Evolutionary conservation across 35 echinoderm and acorn worm genomes (phyloP), one percentile per base, ranked within the genome.

Genomic region (Strongylocentrotus purpuratus): DNA sequence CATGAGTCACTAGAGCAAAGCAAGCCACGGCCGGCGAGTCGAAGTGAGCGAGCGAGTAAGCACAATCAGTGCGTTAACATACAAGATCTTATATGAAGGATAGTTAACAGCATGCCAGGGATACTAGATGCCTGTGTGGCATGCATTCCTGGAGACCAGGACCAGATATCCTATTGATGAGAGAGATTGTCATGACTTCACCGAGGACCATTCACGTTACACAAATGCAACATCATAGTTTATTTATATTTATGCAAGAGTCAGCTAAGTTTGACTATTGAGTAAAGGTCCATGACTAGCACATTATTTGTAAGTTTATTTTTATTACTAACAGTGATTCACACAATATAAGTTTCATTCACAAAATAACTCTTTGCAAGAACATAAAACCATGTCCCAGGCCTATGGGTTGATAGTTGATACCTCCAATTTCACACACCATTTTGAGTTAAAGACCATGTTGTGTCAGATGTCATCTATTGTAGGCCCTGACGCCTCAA

Each of bases 1-100:
- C 87, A 89, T 89, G 87, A 78, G 65, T 78, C 65, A 78, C 22
- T 78, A 28, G 65, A 78, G 22, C 65, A 22, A n/a, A 78, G 65
- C 65, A 9, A 22, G 65, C 28, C 28, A 22, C 22, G 65, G 18
- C 25, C 87, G 86, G 86, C 18, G 14, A 41, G 32, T 33, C 17
- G 25, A n/a, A n/a, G n/a, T n/a, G 15, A 70, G 61, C 2, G 33
- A 46, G 87, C 18, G 87, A 89, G 87, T 9, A 33, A 89, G 87
- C 87, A 33, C 87, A 89, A 89, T 89, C 32, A 89, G 45, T 89
- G 87, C 45, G 87, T 89, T 45, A 89, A 78, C 65, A 78, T 28
- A 78, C 22, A n/a, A 78, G 22, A 78, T 78, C 65, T 78, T 28
- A 78, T 28, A 78, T 78, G 65, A 78, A 78, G 65, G 65, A 25